These are phyloP conservation scores for Nibea coibor DNA, from an alignment of 2,113 vertebrate species.

Conservation along the genomic window DNA sequence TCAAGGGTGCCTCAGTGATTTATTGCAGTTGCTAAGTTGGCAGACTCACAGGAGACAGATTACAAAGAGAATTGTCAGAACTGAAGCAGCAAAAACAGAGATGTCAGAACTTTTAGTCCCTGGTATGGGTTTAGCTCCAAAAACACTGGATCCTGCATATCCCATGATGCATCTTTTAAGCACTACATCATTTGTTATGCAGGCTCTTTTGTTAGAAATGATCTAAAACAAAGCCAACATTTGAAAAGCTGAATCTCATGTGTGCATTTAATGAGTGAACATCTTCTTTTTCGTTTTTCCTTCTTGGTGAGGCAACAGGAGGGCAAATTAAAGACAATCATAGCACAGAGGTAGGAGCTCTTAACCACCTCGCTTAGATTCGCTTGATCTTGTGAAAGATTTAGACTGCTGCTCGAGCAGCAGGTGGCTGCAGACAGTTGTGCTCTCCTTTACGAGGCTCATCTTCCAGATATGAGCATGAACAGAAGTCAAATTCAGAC, in stretches of 20 bases:
- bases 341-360: background rate
- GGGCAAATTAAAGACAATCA: background rate
- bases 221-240: too few species aligned
- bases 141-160: constrained; percentile 1
- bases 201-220: too few species aligned
- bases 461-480: constrained; percentile 7
- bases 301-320: background rate
- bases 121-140: background rate
- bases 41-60: background rate
- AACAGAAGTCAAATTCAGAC: background rate
- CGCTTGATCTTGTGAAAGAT: background rate
- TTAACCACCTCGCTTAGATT: background rate
- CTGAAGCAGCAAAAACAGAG: background rate
- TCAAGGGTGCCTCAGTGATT: background rate
- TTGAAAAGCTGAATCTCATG: background rate
- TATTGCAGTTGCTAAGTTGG: background rate
- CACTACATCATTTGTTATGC: too few species aligned
- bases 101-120: background rate
- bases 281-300: background rate
- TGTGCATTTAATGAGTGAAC: background rate
- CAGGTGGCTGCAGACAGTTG: constrained; percentile 31
- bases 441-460: constrained; percentile 7
- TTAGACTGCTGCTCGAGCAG: constrained; percentile 11
- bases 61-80: background rate
- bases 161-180: background rate